Conservation (phyloP, 2,888 invertebrate genomes). For the Rhabditoides inermis region DNA sequence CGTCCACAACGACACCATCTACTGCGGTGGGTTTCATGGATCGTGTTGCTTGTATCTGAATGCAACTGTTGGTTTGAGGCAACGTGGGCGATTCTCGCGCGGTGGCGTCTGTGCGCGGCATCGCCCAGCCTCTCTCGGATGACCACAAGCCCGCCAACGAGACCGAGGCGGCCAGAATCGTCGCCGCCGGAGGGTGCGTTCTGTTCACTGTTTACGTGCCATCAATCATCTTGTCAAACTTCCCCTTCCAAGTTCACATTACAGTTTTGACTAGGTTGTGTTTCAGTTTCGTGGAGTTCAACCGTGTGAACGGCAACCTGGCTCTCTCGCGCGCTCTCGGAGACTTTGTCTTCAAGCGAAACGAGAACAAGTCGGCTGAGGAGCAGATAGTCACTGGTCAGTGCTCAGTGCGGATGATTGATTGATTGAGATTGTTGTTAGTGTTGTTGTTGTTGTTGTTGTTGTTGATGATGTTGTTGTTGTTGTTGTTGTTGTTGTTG, state of each 20-base stretch:
- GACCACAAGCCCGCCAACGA: slow-evolving; percentile 71
- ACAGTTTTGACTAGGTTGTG: too few species aligned
- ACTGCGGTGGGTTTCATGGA: slow-evolving; percentile 63
- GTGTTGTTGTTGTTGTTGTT: neutral
- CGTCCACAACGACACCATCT: slow-evolving; percentile 71
- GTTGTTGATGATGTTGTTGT: neutral
- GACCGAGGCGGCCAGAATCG: slow-evolving; percentile 66
- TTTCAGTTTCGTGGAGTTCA: neutral
- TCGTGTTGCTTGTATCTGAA: too few species aligned
- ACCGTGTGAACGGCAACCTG: slow-evolving; percentile 77
- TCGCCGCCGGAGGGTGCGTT: slow-evolving; percentile 90
- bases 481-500: neutral
- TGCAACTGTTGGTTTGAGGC: slow-evolving; percentile 64
- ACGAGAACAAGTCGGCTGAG: slow-evolving; percentile 73
- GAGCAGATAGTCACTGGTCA: slow-evolving; percentile 93
- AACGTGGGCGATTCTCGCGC: slow-evolving; percentile 96
- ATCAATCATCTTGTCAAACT: neutral
- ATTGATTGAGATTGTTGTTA: neutral
- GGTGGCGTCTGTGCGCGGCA: slow-evolving; percentile 76
- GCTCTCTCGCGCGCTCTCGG: slow-evolving; percentile 91
- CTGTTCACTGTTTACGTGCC: slow-evolving; percentile 66
- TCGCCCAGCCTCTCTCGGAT: slow-evolving; percentile 68
- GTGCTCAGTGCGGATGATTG: neutral
- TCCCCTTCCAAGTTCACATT: neutral
- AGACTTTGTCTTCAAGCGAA: slow-evolving; percentile 90